These are phyloP conservation scores for Saturnia japonica DNA, from an alignment of 2,888 invertebrate species.

Conservation along the genomic window DNA sequence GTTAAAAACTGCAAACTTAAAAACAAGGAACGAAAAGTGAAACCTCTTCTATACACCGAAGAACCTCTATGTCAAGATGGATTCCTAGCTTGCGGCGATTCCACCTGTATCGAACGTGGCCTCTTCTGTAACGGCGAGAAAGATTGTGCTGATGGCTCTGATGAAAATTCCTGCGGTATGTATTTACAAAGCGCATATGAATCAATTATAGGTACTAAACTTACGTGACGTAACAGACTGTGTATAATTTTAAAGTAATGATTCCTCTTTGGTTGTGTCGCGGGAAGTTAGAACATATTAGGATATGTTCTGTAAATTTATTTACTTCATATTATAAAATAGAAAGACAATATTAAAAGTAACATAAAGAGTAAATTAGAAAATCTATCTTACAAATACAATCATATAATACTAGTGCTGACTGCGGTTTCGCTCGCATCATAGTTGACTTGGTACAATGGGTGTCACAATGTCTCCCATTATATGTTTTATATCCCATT, in stretches of 20 bases:
- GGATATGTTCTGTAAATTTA: neutral
- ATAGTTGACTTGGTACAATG: too few species aligned
- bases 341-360: neutral
- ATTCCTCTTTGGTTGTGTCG: neutral
- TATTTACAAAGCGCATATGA: neutral
- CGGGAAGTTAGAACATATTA: neutral
- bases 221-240: neutral
- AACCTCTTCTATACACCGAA: slow-evolving; percentile 93
- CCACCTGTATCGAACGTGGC: slow-evolving; percentile 92
- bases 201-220: slow-evolving; percentile 12
- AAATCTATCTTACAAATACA: neutral
- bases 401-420: too few species aligned
- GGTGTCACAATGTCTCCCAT: too few species aligned
- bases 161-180: slow-evolving; percentile 95
- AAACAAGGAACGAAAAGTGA: slow-evolving; percentile 93
- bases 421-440: too few species aligned
- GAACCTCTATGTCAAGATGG: slow-evolving; percentile 95
- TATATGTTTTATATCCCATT: too few species aligned
- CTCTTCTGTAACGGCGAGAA: slow-evolving; percentile 96
- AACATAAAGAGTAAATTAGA: neutral
- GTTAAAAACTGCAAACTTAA: slow-evolving; percentile 96
- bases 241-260: neutral
- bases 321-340: neutral
- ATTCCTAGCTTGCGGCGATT: slow-evolving; percentile 93
- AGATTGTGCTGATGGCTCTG: slow-evolving; percentile 93